Evolutionary conservation across 2,113 vertebrate genomes (phyloP).

Genomic region (Leptobrachium ailaonicum): DNA sequence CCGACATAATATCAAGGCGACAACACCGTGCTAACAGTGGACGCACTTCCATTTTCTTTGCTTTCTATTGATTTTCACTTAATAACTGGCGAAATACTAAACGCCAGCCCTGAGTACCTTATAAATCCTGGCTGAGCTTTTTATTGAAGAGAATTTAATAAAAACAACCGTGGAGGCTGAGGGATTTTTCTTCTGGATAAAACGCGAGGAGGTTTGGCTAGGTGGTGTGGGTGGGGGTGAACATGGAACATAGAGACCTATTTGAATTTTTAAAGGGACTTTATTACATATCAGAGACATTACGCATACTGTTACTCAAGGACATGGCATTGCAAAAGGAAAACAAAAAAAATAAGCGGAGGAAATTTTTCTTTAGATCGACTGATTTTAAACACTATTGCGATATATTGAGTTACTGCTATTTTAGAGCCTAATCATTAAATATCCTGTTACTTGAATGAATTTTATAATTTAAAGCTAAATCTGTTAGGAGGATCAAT

Average conservation of each 20-base stretch:
- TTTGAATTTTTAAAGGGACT: constrained; percentile 55
- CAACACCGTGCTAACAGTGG: constrained; percentile 91
- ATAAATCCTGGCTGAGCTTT: constrained; percentile 99
- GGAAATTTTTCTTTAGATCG: too few species aligned
- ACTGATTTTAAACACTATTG: too few species aligned
- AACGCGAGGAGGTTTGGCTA: constrained; percentile 36
- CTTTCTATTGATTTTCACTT: constrained; percentile 99
- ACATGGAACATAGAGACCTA: constrained; percentile 46
- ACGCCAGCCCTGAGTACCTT: constrained; percentile 99
- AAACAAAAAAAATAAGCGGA: background rate
- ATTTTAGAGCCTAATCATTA: too few species aligned
- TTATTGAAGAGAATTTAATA: constrained; percentile 99
- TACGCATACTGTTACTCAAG: constrained; percentile 10
- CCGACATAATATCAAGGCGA: constrained; percentile 99
- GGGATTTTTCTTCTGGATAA: constrained; percentile 96
- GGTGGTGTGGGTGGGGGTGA: constrained; percentile 59
- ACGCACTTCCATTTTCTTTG: constrained; percentile 99
- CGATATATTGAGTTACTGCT: too few species aligned
- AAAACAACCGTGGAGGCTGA: constrained; percentile 90
- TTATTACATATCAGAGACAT: background rate
- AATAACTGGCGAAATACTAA: constrained; percentile 99
- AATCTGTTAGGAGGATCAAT: too few species aligned
- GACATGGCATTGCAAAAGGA: background rate
- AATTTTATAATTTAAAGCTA: too few species aligned
- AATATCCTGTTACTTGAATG: too few species aligned